A percentile compares a stretch with the other conserved stretches of the same genome.
phyloP scores from a whole-genome alignment of 2,797 vertebrate genomes.

The Miichthys miiuy region DNA sequence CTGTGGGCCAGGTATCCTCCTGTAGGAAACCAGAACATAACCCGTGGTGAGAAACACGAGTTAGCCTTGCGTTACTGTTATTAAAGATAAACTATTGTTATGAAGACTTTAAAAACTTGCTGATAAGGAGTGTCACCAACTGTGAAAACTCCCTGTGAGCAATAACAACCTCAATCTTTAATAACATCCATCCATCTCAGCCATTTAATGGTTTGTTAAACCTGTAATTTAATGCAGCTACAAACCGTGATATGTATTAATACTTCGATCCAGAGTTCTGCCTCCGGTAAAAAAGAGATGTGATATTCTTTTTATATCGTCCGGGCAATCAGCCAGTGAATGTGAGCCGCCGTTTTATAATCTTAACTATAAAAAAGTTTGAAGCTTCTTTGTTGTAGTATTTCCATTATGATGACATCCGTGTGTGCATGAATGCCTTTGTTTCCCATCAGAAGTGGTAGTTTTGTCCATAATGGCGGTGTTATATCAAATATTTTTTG shows the following conservation, averaged over 20 bases:
- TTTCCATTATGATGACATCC: not conserved
- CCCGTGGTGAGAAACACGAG: not conserved
- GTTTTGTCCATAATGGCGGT: no score
- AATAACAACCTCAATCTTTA: not conserved
- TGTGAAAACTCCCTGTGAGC: not conserved
- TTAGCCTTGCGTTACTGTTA: not conserved
- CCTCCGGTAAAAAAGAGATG: constrained; percentile 1
- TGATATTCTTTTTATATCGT: constrained; percentile 23
- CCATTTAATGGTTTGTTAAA: constrained; percentile 36
- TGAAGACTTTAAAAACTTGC: constrained; percentile 4
- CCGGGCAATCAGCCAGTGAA: not conserved
- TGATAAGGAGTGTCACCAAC: not conserved
- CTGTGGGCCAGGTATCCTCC: constrained; percentile 97
- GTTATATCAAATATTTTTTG: no score
- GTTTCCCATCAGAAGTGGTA: no score
- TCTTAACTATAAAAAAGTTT: not conserved
- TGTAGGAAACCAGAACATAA: constrained; percentile 60
- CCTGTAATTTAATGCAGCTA: constrained; percentile 15
- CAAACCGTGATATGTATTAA: not conserved
- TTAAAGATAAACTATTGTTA: not conserved
- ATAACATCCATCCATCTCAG: not conserved
- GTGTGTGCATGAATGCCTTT: not conserved
- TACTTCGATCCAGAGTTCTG: not conserved
- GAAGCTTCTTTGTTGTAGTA: not conserved
- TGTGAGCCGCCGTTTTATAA: constrained; percentile 5